phyloP scores from a whole-genome alignment of 2,797 vertebrate genomes.

The Petrocephalus sullivani region DNA sequence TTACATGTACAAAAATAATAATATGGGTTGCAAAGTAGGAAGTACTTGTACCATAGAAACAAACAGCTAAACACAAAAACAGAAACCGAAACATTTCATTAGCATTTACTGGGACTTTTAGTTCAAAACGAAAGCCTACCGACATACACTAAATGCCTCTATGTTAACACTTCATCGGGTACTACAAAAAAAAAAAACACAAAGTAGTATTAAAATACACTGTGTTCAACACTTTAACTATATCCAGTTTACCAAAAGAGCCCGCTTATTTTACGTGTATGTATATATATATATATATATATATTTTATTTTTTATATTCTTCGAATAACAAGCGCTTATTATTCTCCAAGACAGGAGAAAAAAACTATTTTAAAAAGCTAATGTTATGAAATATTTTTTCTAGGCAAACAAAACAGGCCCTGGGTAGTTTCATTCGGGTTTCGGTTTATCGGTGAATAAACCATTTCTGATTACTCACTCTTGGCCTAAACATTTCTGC shows the following conservation, averaged over 20 bases:
- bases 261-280: background rate
- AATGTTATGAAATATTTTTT: background rate
- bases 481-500: background rate
- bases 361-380: background rate
- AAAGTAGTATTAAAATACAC: constrained; percentile 21
- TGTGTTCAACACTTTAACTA: constrained; percentile 21
- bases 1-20: constrained; percentile 51
- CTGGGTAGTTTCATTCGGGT: background rate
- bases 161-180: constrained; percentile 12
- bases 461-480: background rate
- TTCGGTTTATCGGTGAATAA: background rate
- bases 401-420: background rate
- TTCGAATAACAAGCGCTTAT: constrained; percentile 36
- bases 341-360: background rate
- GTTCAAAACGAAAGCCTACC: background rate
- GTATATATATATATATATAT: background rate
- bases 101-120: constrained; percentile 16
- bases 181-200: background rate
- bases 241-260: constrained; percentile 12
- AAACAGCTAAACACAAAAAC: constrained; percentile 33
- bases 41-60: constrained; percentile 60
- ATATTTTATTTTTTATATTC: background rate
- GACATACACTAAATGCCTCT: constrained; percentile 12
- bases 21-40: constrained; percentile 35
- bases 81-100: constrained; percentile 23